Evolutionary conservation across 1,140 invertebrate species (phyloP), one percentile per base, ranked within the genome.

Genomic region (Diachasma alloeum): DNA sequence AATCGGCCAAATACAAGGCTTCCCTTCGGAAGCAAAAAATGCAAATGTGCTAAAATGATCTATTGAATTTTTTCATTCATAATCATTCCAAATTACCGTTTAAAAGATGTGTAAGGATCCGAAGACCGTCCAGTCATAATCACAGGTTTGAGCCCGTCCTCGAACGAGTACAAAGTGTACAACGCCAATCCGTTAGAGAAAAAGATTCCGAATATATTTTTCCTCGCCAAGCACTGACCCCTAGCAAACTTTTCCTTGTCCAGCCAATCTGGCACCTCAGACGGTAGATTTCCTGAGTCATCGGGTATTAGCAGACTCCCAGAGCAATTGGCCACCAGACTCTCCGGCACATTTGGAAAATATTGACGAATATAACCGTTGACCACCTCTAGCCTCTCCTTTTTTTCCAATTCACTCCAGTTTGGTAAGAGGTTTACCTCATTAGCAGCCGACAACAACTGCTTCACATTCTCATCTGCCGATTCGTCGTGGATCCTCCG

Each of bases 61-160:
- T n/a, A n/a, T n/a, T n/a, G n/a, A n/a, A n/a, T n/a, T n/a, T n/a
- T n/a, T n/a, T n/a, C n/a, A n/a, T n/a, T n/a, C n/a, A n/a, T n/a
- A n/a, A n/a, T n/a, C n/a, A n/a, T n/a, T n/a, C n/a, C n/a, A 39
- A 56, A 37, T 74, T 96, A 97, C 80, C 96, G 91, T 75, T 91
- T 92, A 82, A 96, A 96, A 0, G 95, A 92, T 0, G 90, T 91
- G 19, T 90, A 90, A 0, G 90, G 86, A 4, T 91, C 92, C 36
- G 90, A 91, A 0, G 94, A 95, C 75, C 93, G 92, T 0, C 91
- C 88, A 0, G 94, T 94, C 0, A 92, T 87, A 4, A 93, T 90
- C 0, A 96, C 83, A 0, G 95, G 89, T 8, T 90, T 88, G 0
- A 95, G 80, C 48, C 94, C 92, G 3, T 92, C 91, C 0, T 93